Evolutionary conservation across 2,797 vertebrate species (phyloP), one percentile per base, ranked within the genome.

Genomic region (Muraenolepis orangiensis): DNA sequence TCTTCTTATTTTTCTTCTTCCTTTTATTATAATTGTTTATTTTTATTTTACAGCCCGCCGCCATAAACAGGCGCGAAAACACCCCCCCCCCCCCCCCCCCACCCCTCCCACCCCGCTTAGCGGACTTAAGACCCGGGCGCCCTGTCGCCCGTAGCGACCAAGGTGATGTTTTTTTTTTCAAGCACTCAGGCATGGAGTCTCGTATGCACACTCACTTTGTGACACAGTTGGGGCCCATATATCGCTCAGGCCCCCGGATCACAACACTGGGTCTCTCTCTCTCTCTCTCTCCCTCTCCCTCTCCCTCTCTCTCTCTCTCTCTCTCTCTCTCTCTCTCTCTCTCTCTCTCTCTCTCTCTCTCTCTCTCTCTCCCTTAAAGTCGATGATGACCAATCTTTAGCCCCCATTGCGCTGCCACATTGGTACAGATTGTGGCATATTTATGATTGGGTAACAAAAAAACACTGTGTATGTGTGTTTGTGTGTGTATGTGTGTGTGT

Each of bases 41-140:
- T 40, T 86, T 82, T 87, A 86, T 86, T 93, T 94, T 92, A 93
- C 90, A 81, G 87, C 87, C 85, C 74, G 10, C 31, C n/a, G 10
- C 31, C n/a, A 16, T 82, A 81, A 91, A 91, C 91, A 89, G 91
- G 86, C 89, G 81, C 80, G 92, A 90, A 91, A 90, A 85, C 88
- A 92, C 93, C 94, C 46, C 20, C 46, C 4, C 32, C 32, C 32
- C 32, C 32, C 32, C 32, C 8, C 8, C 32, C n/a, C n/a, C n/a
- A n/a, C n/a, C 32, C 32, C 32, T 8, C 32, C 32, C 8, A 4
- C 32, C 8, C 32, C 10, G 46, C 46, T n/a, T 10, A 20, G 46
- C 20, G 6, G 46, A 6, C 7, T 92, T 92, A 93, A 94, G 92
- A 93, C 93, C 93, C 92, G 91, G 91, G 87, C 82, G 82, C 87